Conservation (phyloP, 2,113 vertebrate species). For the Prietella phreatophila region DNA sequence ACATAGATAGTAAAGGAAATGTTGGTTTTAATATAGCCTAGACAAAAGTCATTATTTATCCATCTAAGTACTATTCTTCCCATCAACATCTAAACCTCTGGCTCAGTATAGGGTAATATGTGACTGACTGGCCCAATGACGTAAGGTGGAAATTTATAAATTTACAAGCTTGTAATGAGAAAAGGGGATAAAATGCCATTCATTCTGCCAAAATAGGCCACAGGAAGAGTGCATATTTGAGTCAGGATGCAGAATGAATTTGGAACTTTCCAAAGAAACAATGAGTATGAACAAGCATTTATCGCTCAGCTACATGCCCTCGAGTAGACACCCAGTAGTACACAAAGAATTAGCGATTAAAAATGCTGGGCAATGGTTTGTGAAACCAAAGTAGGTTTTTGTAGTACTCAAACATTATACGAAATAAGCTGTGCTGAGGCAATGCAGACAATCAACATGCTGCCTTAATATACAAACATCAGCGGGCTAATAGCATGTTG, state of each 20-base stretch:
- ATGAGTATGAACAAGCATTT: neutral
- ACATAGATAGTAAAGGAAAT: neutral
- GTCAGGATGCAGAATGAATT: neutral
- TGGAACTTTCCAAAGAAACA: neutral
- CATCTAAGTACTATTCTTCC: neutral
- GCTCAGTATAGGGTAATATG: neutral
- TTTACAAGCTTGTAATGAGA: neutral
- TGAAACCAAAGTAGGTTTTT: neutral
- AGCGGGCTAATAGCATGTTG: neutral
- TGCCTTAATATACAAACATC: neutral
- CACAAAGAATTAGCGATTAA: neutral
- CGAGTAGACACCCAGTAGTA: neutral
- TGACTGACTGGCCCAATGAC: neutral
- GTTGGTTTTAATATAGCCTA: neutral
- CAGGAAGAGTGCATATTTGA: neutral
- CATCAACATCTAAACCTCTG: neutral
- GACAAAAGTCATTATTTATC: neutral
- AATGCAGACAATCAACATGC: neutral
- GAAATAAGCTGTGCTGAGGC: neutral
- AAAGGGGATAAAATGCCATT: neutral
- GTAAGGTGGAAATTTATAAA: slow-evolving; percentile 8
- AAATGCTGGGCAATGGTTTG: neutral
- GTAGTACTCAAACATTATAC: neutral
- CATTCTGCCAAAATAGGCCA: neutral
- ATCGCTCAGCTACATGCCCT: neutral